Conservation (phyloP, 1,140 invertebrate genomes). For the Drosophila ercepeae region DNA sequence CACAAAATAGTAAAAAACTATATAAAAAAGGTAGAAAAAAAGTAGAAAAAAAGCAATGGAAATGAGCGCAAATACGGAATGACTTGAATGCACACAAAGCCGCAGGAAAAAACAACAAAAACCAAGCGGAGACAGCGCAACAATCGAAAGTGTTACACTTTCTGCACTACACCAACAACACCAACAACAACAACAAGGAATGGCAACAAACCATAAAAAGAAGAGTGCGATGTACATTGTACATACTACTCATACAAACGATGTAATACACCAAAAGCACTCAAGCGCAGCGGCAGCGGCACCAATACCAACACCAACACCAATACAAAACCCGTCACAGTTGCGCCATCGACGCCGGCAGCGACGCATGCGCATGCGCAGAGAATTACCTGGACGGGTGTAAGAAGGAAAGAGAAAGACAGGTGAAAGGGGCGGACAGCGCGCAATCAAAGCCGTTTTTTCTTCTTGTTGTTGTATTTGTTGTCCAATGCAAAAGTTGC, state of each 20-base stretch:
- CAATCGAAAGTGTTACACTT: constrained; percentile 82
- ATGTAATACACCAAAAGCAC: constrained; percentile 63
- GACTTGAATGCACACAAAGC: constrained; percentile 68
- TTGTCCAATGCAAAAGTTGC: constrained; percentile 39
- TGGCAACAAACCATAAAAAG: constrained; percentile 68
- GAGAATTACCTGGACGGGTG: constrained; percentile 33
- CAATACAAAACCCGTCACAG: constrained; percentile 54
- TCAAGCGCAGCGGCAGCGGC: constrained; percentile 30
- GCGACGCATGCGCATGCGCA: constrained; percentile 53
- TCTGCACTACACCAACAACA: constrained; percentile 74
- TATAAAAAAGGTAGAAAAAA: constrained; percentile 29
- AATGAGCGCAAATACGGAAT: constrained; percentile 81
- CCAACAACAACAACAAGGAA: constrained; percentile 52
- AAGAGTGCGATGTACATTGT: constrained; percentile 58
- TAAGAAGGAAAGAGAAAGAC: constrained; percentile 26
- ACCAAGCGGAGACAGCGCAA: constrained; percentile 57
- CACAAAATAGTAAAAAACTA: constrained; percentile 19
- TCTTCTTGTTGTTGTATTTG: constrained; percentile 2
- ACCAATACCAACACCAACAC: constrained; percentile 34
- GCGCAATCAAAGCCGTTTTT: constrained; percentile 10
- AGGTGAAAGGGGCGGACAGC: constrained; percentile 69
- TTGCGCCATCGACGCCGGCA: constrained; percentile 66
- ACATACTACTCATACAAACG: constrained; percentile 37
- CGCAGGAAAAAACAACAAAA: constrained; percentile 40
- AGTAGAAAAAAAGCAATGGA: constrained; percentile 61